These are phyloP conservation scores for Vesta saturnalis DNA, from an alignment of 2,888 invertebrate species.

Conservation along the genomic window DNA sequence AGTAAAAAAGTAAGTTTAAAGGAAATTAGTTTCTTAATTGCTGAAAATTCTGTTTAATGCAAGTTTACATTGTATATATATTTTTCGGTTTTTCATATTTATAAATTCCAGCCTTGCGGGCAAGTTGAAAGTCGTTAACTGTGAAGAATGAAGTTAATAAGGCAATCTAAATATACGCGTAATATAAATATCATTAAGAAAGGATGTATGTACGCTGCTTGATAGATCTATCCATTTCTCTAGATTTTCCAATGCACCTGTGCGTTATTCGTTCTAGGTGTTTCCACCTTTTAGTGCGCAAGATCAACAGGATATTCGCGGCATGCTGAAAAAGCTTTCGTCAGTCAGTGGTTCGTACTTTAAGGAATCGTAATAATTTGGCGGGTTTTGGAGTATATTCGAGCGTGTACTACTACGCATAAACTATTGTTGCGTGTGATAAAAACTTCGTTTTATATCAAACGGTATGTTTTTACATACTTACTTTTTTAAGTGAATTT, in stretches of 20 bases:
- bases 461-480: not conserved
- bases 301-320: slow-evolving; percentile 33
- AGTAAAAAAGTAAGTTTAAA: too few species aligned
- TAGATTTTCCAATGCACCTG: slow-evolving; percentile 18
- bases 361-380: slow-evolving; percentile 19
- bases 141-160: not conserved
- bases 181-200: not conserved
- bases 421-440: slow-evolving; percentile 10
- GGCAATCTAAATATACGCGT: not conserved
- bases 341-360: slow-evolving; percentile 32
- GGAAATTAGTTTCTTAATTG: too few species aligned
- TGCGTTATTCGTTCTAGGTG: slow-evolving; percentile 32
- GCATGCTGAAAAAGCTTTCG: slow-evolving; percentile 23
- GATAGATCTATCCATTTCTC: not conserved
- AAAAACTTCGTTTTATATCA: slow-evolving; percentile 1
- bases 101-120: not conserved
- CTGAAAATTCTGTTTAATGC: too few species aligned
- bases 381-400: slow-evolving; percentile 19
- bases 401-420: slow-evolving; percentile 23
- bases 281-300: slow-evolving; percentile 32
- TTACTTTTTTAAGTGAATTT: not conserved
- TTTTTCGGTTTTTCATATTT: too few species aligned
- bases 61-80: too few species aligned
- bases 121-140: not conserved
- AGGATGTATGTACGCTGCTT: not conserved